These are phyloP conservation scores for Ophion costatus DNA, from an alignment of 2,888 invertebrate species.

Conservation along the genomic window DNA sequence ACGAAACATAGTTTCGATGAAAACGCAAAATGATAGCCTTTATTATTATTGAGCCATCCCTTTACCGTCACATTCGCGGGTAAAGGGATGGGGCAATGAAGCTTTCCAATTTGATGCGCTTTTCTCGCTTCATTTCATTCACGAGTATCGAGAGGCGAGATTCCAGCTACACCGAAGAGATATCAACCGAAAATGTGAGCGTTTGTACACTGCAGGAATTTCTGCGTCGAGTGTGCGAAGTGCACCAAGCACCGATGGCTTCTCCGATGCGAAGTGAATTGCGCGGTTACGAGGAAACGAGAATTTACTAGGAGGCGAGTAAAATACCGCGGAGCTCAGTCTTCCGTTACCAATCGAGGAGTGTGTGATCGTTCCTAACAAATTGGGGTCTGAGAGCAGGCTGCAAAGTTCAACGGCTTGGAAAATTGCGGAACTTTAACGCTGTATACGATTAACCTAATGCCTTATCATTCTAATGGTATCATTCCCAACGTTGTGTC, in stretches of 20 bases:
- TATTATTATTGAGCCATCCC: not conserved
- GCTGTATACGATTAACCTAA: conserved; percentile 21
- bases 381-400: conserved; percentile 15
- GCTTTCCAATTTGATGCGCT: not conserved
- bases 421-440: conserved; percentile 61
- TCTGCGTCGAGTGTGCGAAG: conserved; percentile 7
- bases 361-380: conserved; percentile 30
- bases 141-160: not conserved
- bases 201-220: conserved; percentile 5
- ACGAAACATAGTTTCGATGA: too few relatives aligned
- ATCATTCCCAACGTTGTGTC: conserved; percentile 3
- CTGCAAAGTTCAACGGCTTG: conserved; percentile 54
- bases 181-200: conserved; percentile 19
- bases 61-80: not conserved
- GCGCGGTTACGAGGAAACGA: conserved; percentile 32
- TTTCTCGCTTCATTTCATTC: not conserved
- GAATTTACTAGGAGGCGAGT: conserved; percentile 21
- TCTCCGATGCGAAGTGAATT: conserved; percentile 50
- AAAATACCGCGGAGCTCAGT: conserved; percentile 51
- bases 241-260: conserved; percentile 21
- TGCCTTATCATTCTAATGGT: not conserved
- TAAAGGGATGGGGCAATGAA: not conserved
- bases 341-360: conserved; percentile 17
- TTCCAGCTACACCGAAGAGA: not conserved
- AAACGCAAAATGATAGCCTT: not conserved